Evolutionary conservation across 1,140 invertebrate genomes (phyloP), one percentile per base, ranked within the genome.

Genomic region (Liolophura sinensis): DNA sequence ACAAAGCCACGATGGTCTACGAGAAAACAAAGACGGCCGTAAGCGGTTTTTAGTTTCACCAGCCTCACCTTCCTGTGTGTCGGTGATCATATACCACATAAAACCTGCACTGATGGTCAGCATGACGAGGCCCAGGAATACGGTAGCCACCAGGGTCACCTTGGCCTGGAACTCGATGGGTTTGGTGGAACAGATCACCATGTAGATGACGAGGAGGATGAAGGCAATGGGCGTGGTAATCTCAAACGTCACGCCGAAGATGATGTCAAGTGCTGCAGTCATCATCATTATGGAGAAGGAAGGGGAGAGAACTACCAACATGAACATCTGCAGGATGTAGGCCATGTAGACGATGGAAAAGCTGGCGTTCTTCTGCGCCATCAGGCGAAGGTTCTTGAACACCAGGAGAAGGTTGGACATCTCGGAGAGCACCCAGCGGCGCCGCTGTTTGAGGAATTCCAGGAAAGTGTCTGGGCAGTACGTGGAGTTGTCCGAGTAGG

Each of bases 351-450:
- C 85, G 22, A 84, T 81, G 1, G 87, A 87, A 60, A 89, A 88
- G 62, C 86, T 85, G 31, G 88, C 83, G 72, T 89, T 89, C 22
- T 86, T 80, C 65, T 79, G 73, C 22, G 88, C 75, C 1, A 87
- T 86, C 46, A 77, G 78, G 60, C 83, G 81, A 56, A 86, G 86
- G 70, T 87, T 85, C 31, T 76, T 73, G 1, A 90, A 73, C 11
- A 89, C 72, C 73, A 89, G 87, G 18, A 66, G 31, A 18, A 49
- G 47, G 75, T 89, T 89, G 51, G 88, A 88, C 77, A 89, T 85
- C 14, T 89, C 89, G 1, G 88, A 89, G 1, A 89, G 87, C 48
- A 89, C 87, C 88, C 89, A 90, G 24, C 88, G 78, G 54, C 68
- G 47, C 31, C 70, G 31, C 22, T 74, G 71, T 22, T 68, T 49